Evolutionary conservation across 2,888 invertebrate genomes (phyloP).

Genomic region (Hirudinaria manillensis): DNA sequence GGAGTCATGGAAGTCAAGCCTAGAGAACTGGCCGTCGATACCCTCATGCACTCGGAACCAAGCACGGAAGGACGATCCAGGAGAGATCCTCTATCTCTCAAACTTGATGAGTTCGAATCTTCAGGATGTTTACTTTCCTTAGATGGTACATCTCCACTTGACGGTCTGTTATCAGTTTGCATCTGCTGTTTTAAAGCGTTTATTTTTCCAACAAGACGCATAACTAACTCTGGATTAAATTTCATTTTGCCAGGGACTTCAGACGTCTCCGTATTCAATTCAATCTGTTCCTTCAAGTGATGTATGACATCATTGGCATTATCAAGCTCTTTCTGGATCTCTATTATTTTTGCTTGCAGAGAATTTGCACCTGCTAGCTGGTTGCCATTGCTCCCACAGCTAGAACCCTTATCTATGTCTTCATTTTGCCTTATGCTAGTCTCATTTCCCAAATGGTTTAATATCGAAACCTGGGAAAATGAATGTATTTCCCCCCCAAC

Average conservation of each 20-base stretch:
- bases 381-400: too few relatives aligned
- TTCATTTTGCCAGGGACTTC: conserved; percentile 16
- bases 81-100: background rate
- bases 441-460: too few relatives aligned
- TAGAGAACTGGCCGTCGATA: background rate
- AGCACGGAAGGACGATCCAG: background rate
- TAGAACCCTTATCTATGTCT: too few relatives aligned
- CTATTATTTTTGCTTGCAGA: background rate
- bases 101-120: too few relatives aligned
- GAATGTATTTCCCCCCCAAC: too few relatives aligned
- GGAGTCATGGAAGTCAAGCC: background rate
- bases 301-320: conserved; percentile 13
- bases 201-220: background rate
- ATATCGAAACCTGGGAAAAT: too few relatives aligned
- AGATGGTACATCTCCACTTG: background rate
- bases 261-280: conserved; percentile 2
- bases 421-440: too few relatives aligned
- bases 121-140: background rate
- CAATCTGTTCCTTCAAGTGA: background rate
- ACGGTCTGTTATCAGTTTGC: background rate
- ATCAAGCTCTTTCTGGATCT: conserved; percentile 14
- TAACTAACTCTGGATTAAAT: conserved; percentile 18
- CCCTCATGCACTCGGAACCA: background rate
- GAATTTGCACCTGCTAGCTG: too few relatives aligned
- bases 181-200: conserved; percentile 4